Base-by-base conservation (phyloP, 2,797 vertebrate species). In the Lacerta viridis region DNA sequence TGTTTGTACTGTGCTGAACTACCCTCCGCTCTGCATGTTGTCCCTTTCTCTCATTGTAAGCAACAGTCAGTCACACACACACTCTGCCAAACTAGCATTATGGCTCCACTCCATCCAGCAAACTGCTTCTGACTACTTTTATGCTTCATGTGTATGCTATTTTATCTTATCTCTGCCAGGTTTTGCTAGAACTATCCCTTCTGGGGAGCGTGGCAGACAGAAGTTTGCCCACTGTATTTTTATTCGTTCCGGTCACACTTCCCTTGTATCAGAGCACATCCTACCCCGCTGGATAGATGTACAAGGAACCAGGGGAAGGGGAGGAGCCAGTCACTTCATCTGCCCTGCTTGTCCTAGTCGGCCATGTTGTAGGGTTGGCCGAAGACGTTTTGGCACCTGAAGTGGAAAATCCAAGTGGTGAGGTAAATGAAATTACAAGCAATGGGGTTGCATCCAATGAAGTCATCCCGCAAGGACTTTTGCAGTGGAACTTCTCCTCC, bases 381-480 rank as follows among this genome's bases (percentile, higher is more conserved):
- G 11, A 66, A 74, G 2, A n/a, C 29, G 36, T 20, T 43, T 55
- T 77, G 55, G 27, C 80, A 68, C 15, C 15, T 5, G 15, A 23
- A 43, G 50, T 25, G 61, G 2, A 23, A 23, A 18, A 64, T 64
- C 61, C 61, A 64, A 64, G 7, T 64, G 61, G 64, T 43, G 39
- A 43, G 10, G 74, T 82, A 82, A 82, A 82, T 1, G 69, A 33
- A 80, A 68, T 78, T 41, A 77, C 78, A 68, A 86, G 68, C 20
- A 69, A 69, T 69, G 29, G 33, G 50, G 50, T 55, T 55, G 50
- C 13, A 15, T 55, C 50, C 50, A 55, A 55, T 15, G 50, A 55
- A 55, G 50, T 55, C 50, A 55, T 55, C 50, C 50, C 15, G 50
- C 13, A 55, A 55, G 50, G 50, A 55, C 50, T 55, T 55, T 55